Base-by-base conservation (phyloP, 2,113 vertebrate species). In the Delphinus delphis region DNA sequence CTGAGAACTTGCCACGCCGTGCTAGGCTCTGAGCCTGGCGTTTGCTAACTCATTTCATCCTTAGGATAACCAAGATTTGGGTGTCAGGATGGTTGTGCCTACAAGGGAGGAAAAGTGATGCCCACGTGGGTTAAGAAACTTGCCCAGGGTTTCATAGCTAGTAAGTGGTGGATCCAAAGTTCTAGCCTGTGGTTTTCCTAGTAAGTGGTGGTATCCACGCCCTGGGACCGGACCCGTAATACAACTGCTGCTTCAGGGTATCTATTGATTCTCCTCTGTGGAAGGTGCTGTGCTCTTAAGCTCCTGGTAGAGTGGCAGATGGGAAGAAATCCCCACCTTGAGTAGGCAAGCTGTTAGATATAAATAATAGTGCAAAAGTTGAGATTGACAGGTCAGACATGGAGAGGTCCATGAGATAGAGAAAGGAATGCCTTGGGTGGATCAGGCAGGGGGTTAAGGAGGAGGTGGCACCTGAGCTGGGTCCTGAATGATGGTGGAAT, bases 201-300 rank as follows among this genome's bases (percentile, higher is more conserved):
- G 68, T 21, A 31, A 17, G 47, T 10, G 23, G 18, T 33, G 58
- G 38, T 25, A 13, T n/a, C 28, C 65, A 3, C 0, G 0, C 12
- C 38, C 47, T 36, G 36, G 47, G n/a, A 2, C 36, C 2, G 6
- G 80, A n/a, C 18, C 26, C 3, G 0, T 9, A n/a, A 41, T 38
- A 65, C 10, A 17, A 2, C 23, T 13, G 28, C 44, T 33, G 53
- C 15, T 15, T 21, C 26, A 5, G 14, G 1, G 8, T 44, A 3
- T 70, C 67, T 38, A 0, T 2, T 0, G 21, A 41, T 33, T 8
- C 23, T 58, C 60, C 23, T 50, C 50, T 36, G 58, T 31, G 44
- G 28, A 53, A 21, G 31, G 62, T 6, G 26, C 15, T 33, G 6
- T 10, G 63, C 63, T 47, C 25, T 31, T 50, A 3, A 23, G 5